These are phyloP conservation scores for Acipenser oxyrinchus DNA, from an alignment of 2,797 vertebrate genomes.

Conservation along the genomic window DNA sequence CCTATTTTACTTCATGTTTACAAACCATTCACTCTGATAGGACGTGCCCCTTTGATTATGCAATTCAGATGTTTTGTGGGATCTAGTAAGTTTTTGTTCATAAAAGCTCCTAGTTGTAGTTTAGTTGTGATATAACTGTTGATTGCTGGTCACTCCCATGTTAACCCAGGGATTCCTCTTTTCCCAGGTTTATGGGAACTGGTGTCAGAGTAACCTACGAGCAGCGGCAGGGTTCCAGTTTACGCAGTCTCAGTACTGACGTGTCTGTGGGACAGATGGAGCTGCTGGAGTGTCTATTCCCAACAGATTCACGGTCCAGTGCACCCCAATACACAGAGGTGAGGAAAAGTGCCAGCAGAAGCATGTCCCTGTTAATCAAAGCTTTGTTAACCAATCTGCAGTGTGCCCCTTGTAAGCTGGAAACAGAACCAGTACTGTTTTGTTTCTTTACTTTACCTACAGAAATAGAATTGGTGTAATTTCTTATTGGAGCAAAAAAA, in stretches of 20 bases:
- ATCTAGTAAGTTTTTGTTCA: too few relatives aligned
- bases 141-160: background rate
- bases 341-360: slow-evolving; percentile 16
- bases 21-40: too few relatives aligned
- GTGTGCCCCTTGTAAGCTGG: too few relatives aligned
- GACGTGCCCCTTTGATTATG: background rate
- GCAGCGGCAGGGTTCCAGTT: slow-evolving; percentile 77
- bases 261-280: slow-evolving; percentile 79
- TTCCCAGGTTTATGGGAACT: slow-evolving; percentile 77
- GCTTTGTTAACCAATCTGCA: too few relatives aligned
- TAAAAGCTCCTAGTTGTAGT: too few relatives aligned
- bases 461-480: too few relatives aligned
- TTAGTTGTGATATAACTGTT: too few relatives aligned
- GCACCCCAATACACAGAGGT: slow-evolving; percentile 92
- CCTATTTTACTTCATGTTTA: too few relatives aligned
- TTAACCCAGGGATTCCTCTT: slow-evolving; percentile 22
- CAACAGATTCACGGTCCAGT: slow-evolving; percentile 61
- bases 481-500: too few relatives aligned
- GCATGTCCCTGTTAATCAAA: too few relatives aligned
- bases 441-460: too few relatives aligned
- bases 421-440: too few relatives aligned
- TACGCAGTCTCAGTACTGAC: slow-evolving; percentile 76
- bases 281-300: slow-evolving; percentile 87
- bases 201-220: slow-evolving; percentile 83
- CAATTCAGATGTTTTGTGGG: background rate